Conservation (phyloP, 2,113 vertebrate genomes). For the Chaetops frenatus region DNA sequence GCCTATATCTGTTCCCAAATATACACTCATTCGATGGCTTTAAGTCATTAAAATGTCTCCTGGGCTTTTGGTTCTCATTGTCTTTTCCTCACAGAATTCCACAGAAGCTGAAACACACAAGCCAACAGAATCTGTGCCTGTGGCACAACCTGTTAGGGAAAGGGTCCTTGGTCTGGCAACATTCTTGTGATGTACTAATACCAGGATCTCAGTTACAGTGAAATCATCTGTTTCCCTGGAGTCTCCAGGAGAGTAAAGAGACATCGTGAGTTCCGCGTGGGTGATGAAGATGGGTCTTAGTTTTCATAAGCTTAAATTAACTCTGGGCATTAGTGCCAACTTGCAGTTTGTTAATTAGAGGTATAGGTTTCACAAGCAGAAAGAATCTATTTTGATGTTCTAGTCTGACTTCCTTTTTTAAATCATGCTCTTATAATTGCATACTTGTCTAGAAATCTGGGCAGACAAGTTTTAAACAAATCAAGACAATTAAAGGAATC, state of each 20-base stretch:
- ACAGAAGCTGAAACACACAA: background rate
- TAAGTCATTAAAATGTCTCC: background rate
- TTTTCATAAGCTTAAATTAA: background rate
- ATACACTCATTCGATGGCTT: background rate
- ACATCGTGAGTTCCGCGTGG: background rate
- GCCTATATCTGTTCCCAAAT: background rate
- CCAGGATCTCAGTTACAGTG: background rate
- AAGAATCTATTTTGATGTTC: background rate
- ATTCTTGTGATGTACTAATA: background rate
- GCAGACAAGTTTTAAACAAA: background rate
- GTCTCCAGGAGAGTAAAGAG: background rate
- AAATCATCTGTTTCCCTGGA: background rate
- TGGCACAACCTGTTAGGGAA: background rate
- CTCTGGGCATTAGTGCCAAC: background rate
- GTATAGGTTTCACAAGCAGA: background rate
- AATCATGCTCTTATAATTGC: background rate
- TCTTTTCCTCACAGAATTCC: background rate
- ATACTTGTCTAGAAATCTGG: background rate
- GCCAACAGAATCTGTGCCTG: background rate
- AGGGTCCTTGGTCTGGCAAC: background rate
- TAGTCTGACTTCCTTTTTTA: background rate
- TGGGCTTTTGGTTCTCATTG: background rate
- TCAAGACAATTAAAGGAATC: background rate
- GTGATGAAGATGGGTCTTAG: background rate
- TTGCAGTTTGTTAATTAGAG: background rate